Evolutionary conservation across 2,113 vertebrate genomes (phyloP), one percentile per base, ranked within the genome.

Genomic region (Eonycteris spelaea): DNA sequence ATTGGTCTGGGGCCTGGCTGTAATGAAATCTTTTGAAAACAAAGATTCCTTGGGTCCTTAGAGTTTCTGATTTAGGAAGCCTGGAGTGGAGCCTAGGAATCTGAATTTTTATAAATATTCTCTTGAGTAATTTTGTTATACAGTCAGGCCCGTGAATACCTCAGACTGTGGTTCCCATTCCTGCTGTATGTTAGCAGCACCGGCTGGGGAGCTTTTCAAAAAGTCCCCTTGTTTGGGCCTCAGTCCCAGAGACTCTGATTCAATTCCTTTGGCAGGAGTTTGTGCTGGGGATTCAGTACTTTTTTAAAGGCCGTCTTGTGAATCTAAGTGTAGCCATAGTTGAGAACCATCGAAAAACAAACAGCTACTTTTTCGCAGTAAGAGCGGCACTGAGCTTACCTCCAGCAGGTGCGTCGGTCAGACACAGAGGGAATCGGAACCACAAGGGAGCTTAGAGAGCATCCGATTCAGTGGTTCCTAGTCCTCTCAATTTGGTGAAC

Each of bases 41-140:
- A 80, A 15, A 77, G 65, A 88, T 93, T 73, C 11, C 33, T 43
- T 94, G 40, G 67, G 11, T 3, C 55, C 28, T 70, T 74, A 59
- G 38, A 90, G 6, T 84, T 86, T 96, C 45, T 92, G 85, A 61
- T 43, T 80, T 85, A 65, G 19, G 74, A 80, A 75, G n/a, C 85
- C 26, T 38, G 7, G 26, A 86, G 38, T 48, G 28, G 0, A 91
- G 43, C 26, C 55, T 35, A 65, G 38, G n/a, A 77, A 57, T 90
- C 26, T 74, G 61, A 78, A 51, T 85, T 84, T 92, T 90, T 77
- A 73, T 73, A 30, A 45, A 67, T 4, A 40, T 45, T 68, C 9
- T 28, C 43, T 18, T 28, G 75, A 70, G 63, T 59, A 84, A 95
- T 91, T 73, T 26, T 83, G 4, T 88, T 22, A 61, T 10, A 59